Evolutionary conservation across 2,888 invertebrate species (phyloP), one percentile per base, ranked within the genome.

Genomic region (Lepidonotus clava): DNA sequence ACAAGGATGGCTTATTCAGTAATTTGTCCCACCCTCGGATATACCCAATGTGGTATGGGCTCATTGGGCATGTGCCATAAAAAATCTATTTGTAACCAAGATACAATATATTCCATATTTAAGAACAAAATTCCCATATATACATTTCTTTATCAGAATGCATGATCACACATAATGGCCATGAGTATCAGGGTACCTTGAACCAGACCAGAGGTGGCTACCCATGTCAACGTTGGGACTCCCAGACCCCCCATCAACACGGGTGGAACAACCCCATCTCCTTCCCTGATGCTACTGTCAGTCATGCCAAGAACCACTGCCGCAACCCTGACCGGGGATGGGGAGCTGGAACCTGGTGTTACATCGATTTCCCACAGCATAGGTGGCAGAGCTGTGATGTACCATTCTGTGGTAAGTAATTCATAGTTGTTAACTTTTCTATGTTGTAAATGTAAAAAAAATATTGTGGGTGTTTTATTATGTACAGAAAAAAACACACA

Each of bases 271-370:
- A 86, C 41, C 86, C 86, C 1, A 56, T 34, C 1, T 38, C 40
- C 1, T 83, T 85, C 34, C 86, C 86, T 18, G 86, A 86, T 53
- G 86, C 0, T 0, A 86, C 51, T 36, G 32, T 86, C 34, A 34
- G 34, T 28, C 34, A 53, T 36, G 86, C 83, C n/a, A 36, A 14
- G 18, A 86, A 86, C 34, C 53, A 56, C 34, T 86, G 86, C 32
- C 21, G 86, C 0, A 86, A 86, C 41, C 86, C 86, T 18, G 86
- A 86, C 83, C 18, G 1, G 8, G 38, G 11, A 2, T 77, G 61
- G 56, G 14, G 38, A 28, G 83, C 21, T 32, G 86, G 86, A 36
- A 24, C 53, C 4, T 86, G 86, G 86, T 86, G 86, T 40, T 86
- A 53, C 24, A 61, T 51, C 1, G n/a, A 34, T 34, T 2, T 21